Evolutionary conservation across 2,797 vertebrate species (phyloP), one percentile per base, ranked within the genome.

Genomic region (Sebastes itinus): DNA sequence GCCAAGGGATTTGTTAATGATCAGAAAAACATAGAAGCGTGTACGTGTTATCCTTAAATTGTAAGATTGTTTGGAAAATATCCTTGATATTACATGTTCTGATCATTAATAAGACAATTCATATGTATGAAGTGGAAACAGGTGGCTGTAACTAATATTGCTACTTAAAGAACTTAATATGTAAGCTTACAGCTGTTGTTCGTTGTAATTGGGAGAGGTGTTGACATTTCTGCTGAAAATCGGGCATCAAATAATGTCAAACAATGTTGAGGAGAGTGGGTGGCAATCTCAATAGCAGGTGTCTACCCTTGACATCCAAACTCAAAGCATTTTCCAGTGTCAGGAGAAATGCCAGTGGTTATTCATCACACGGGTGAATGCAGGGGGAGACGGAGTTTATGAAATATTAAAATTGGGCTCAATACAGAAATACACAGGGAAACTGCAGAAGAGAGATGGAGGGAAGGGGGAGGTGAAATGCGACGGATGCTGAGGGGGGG

Each of bases 381-480:
- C 55, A 63, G 54, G 42, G 55, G 14, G 59, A 79, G 61, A 10
- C 18, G 11, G 66, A 69, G 66, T 76, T 84, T 63, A 84, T 93
- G 77, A 93, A 94, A 91, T 92, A 92, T 94, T 91, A 78, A 93
- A 92, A 81, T 75, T 75, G 59, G 73, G 12, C 71, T 86, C 85
- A 78, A 77, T 35, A 76, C 81, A 73, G 81, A 86, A 77, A 76
- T 72, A 68, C 77, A 75, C 56, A 62, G 72, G 76, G 64, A 81
- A 78, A 82, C 68, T 8, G 82, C 49, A 56, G 56, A 77, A 72
- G 28, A 68, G 81, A 63, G 84, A 81, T 65, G 58, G 77, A 78
- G 74, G 64, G 75, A 81, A 80, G 86, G 83, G 91, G 89, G 92
- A 86, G 84, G 87, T 74, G 68, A 72, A 78, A 87, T 77, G 77